Evolutionary conservation across 2,797 vertebrate genomes (phyloP).

Genomic region (Chaetophractus vellerosus): DNA sequence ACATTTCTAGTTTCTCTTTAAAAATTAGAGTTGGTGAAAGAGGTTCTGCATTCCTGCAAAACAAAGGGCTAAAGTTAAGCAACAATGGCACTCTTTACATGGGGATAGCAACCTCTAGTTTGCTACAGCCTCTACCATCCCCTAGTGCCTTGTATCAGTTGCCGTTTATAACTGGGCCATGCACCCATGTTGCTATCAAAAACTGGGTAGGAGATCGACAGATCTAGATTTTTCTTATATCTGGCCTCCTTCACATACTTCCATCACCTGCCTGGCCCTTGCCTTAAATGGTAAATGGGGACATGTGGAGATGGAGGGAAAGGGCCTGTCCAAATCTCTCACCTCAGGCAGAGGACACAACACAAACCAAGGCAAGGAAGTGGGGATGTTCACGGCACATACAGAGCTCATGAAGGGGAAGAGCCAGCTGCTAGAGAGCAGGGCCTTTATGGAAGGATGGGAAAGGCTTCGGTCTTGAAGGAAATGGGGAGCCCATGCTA

Average conservation of each 20-base stretch:
- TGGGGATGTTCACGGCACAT: not conserved
- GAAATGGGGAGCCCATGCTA: not conserved
- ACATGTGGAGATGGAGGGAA: not conserved
- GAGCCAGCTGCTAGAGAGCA: not conserved
- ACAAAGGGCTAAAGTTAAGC: not conserved
- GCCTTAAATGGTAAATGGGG: not conserved
- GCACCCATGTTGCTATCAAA: not conserved
- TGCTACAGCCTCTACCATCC: not conserved
- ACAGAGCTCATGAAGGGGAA: not conserved
- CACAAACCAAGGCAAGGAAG: slow-evolving; percentile 5
- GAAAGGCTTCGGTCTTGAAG: not conserved
- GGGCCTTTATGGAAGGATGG: not conserved
- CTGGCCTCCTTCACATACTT: not conserved
- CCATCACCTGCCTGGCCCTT: not conserved
- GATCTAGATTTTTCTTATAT: not conserved
- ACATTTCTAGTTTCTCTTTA: slow-evolving; percentile 58
- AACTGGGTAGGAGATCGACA: slow-evolving; percentile 13
- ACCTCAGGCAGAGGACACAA: not conserved
- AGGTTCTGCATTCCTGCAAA: not conserved
- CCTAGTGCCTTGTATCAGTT: not conserved
- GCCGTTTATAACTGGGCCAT: not conserved
- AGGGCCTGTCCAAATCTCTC: not conserved
- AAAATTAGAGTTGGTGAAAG: slow-evolving; percentile 25
- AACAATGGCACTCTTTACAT: not conserved
- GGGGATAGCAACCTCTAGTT: not conserved